Base-by-base conservation (phyloP, 2,888 invertebrate species). In the Oscheius sp. region DNA sequence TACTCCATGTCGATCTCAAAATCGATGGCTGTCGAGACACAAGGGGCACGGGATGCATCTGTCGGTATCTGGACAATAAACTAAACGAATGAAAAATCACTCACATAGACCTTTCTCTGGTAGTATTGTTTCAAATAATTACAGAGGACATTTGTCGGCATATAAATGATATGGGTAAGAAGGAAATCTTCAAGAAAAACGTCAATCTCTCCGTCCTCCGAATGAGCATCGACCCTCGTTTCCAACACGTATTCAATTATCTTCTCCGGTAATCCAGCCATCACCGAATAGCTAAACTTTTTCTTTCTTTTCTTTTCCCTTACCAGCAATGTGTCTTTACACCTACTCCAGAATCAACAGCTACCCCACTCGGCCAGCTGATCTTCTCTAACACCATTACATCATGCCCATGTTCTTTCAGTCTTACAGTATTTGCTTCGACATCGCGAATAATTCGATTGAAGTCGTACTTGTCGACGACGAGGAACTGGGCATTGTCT, bases 161-260 rank as follows among this genome's bases (percentile, higher is more conserved):
- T 91, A 87, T 92, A 93, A 54, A 93, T 91, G 79, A 92, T 91
- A 86, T 93, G 92, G 6, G 93, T 93, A 62, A 93, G 88, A 73
- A 93, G 90, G 86, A 93, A 93, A 87, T 93, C 93, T 85, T 93
- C 92, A 57, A 93, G 88, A 85, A 92, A 92, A 1, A 67, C 33
- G 30, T 77, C 77, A n/a, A 77, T n/a, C 30, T 75, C 75, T 62
- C 57, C 65, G 36, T 74, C 76, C 26, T 76, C 72, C 9, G 64
- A 32, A n/a, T 71, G 54, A 9, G 77, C 74, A 44, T 75, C 91
- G 80, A 92, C 88, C 68, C 92, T 88, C 14, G 92, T 92, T 87
- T 93, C 93, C 79, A 93, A 88, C 51, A 93, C 89, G 88, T 93
- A 92, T 86, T 93, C 93, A 80, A 93, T 87, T 91, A 93, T 93